Evolutionary conservation across 92 coral and sea anemone genomes (phyloP), one percentile per base, ranked within the genome.

Genomic region (Diadumene lineata): DNA sequence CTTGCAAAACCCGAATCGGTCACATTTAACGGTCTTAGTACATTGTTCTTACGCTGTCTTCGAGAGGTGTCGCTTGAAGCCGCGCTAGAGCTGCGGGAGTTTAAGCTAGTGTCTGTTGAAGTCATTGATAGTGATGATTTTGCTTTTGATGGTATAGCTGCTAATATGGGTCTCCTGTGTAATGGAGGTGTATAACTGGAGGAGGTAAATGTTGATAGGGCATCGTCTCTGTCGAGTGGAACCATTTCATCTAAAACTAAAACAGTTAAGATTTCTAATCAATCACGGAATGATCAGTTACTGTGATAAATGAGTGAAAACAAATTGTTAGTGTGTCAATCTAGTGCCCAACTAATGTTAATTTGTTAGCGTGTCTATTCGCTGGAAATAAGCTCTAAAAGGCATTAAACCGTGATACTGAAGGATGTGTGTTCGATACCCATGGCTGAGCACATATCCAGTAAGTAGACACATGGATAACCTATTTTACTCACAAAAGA

Each of bases 1-100:
- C 85, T 83, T 11, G 60, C 60, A 65, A 82, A 87, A 13, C 92
- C 85, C 16, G 88, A 77, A 61, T 82, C 86, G 50, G 60, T 81
- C 0, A 22, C 68, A 48, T 67, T 67, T 48, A 87, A 66, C 19
- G 85, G 88, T 26, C 26, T 67, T 17, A 87, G 51, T 38, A 65
- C 60, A 21, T 55, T 34, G 9, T 69, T 68, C 43, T 65, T 50
- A 7, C 66, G 44, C 56, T 75, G 55, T 19, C 82, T 50, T 38
- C 69, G 70, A 16, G 21, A 63, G 34, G 24, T 48, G 43, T 33
- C 57, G 0, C 22, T 55, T 50, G 82, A 77, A 15, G 31, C 21
- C 33, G 60, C 46, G 75, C 72, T 67, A 15, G 66, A 25, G 31
- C 32, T 60, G 10, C 61, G 75, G 28, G 74, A 77, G 48, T 25